A percentile compares a stretch with the other conserved stretches of the same genome.
Evolutionary conservation across 2,888 invertebrate genomes (phyloP).

Genomic region (Pedicia rivosa): DNA sequence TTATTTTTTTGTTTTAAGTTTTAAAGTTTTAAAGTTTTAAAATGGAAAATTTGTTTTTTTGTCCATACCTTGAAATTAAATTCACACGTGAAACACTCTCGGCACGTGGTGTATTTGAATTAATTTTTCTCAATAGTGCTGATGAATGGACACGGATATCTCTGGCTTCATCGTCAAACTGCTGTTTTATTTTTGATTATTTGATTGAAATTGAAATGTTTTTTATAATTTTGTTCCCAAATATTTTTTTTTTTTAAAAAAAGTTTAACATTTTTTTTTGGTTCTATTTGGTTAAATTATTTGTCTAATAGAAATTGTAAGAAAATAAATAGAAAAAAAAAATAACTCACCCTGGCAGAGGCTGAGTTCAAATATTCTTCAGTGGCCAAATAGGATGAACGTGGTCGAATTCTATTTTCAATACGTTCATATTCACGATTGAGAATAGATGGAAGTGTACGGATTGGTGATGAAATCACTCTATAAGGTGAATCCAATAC

Average conservation of each 20-base stretch:
- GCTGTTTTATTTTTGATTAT: too few species aligned
- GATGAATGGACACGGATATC: slow-evolving; percentile 65
- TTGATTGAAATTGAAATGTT: too few species aligned
- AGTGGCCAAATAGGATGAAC: slow-evolving; percentile 44
- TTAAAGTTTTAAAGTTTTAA: too few species aligned
- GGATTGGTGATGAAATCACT: slow-evolving; percentile 4
- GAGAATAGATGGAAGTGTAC: slow-evolving; percentile 36
- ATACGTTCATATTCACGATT: slow-evolving; percentile 53
- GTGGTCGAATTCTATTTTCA: slow-evolving; percentile 44
- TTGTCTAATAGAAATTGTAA: too few species aligned
- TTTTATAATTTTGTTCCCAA: not conserved
- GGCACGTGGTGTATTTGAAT: slow-evolving; percentile 57
- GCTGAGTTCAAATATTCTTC: slow-evolving; percentile 67
- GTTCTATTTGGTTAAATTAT: too few species aligned
- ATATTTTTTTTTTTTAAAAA: too few species aligned
- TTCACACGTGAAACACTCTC: slow-evolving; percentile 35
- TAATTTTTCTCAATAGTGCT: slow-evolving; percentile 54
- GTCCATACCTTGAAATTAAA: slow-evolving; percentile 2
- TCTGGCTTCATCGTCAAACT: slow-evolving; percentile 68
- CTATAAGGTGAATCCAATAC: slow-evolving; percentile 19
- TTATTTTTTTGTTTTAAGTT: too few species aligned
- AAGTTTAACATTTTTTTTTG: too few species aligned
- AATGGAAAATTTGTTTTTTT: too few species aligned
- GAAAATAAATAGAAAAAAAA: too few species aligned
- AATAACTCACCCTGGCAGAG: slow-evolving; percentile 51